Evolutionary conservation across 2,113 vertebrate genomes (phyloP).

Genomic region (Elephas maximus): DNA sequence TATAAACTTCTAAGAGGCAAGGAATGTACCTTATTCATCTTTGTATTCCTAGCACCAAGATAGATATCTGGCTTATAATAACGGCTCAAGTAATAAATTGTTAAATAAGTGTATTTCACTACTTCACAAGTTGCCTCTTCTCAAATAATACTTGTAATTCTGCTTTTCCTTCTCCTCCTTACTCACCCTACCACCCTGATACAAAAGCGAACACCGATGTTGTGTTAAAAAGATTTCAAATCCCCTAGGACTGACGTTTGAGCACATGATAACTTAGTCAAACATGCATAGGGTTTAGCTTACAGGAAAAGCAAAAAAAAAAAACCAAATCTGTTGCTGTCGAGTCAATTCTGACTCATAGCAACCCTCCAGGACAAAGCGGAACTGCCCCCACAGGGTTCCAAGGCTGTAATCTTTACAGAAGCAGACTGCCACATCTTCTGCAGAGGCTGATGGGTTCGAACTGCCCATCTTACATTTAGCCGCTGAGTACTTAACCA

Average conservation of each 20-base stretch:
- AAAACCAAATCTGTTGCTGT: neutral
- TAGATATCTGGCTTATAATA: conserved; percentile 28
- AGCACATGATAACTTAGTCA: conserved; percentile 33
- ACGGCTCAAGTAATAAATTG: conserved; percentile 31
- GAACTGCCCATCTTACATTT: neutral
- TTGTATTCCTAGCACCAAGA: neutral
- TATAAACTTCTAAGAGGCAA: neutral
- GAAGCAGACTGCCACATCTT: no score
- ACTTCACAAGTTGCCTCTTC: conserved; percentile 34
- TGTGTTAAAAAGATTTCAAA: conserved; percentile 30
- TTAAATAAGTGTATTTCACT: conserved; percentile 20
- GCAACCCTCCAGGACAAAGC: neutral
- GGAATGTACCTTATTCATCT: conserved; percentile 22
- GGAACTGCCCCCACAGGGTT: no score
- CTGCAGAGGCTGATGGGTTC: neutral
- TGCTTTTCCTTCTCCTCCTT: conserved; percentile 2
- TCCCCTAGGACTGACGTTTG: conserved; percentile 1
- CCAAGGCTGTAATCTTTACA: no score
- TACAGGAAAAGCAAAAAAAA: neutral
- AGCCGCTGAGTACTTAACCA: neutral
- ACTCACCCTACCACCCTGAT: neutral
- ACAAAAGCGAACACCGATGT: conserved; percentile 20
- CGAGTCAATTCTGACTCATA: neutral
- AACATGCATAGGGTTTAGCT: neutral
- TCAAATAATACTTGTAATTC: conserved; percentile 10